Percentiles rank a stretch among this genome's conserved stretches.
phyloP scores from a whole-genome alignment of 2,113 vertebrate species.

The Ochotona curzoniae region DNA sequence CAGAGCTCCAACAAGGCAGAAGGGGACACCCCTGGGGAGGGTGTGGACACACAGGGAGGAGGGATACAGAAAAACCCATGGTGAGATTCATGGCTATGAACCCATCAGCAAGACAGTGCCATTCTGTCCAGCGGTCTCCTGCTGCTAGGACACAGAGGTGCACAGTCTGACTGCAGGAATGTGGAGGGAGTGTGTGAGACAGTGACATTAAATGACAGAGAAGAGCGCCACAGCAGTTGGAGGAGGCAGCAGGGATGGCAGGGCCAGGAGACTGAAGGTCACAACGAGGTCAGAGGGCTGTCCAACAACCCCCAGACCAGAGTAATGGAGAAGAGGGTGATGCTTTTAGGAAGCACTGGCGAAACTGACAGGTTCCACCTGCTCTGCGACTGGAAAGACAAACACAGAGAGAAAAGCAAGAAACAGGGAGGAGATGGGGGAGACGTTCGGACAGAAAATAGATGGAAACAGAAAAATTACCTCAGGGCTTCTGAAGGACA shows the following conservation, averaged over 20 bases:
- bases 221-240: not conserved
- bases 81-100: not conserved
- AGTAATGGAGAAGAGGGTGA: not conserved
- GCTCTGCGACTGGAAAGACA: not conserved
- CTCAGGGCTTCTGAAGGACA: not conserved
- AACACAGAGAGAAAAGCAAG: not conserved
- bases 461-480: not conserved
- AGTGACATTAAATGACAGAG: not conserved
- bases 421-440: not conserved
- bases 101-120: too few relatives aligned
- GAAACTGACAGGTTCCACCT: not conserved
- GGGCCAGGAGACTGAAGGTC: not conserved
- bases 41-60: not conserved
- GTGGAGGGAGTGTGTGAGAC: not conserved
- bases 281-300: not conserved
- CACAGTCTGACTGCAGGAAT: not conserved
- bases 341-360: not conserved
- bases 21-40: not conserved
- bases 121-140: not conserved
- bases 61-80: not conserved
- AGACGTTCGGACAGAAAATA: not conserved
- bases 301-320: not conserved
- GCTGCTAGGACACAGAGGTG: not conserved
- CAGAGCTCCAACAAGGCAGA: not conserved
- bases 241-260: not conserved